Conservation (phyloP, 2,797 vertebrate genomes). For the Eospalax fontanierii region DNA sequence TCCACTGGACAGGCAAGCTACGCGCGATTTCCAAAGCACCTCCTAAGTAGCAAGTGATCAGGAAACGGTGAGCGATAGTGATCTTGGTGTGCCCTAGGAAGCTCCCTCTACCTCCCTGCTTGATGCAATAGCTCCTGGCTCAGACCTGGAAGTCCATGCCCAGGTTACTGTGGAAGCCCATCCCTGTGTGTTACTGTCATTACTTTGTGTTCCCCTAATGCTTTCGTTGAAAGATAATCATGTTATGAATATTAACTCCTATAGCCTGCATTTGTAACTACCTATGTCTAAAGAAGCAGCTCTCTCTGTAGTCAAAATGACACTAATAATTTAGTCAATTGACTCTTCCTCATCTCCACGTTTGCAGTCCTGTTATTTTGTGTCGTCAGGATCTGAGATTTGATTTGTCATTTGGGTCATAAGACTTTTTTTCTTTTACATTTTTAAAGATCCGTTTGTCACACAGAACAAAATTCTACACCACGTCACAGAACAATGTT, state of each 20-base stretch:
- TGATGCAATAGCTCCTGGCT: not conserved
- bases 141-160: not conserved
- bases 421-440: slow-evolving; percentile 38
- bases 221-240: slow-evolving; percentile 80
- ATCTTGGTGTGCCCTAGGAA: not conserved
- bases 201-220: slow-evolving; percentile 77
- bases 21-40: slow-evolving; percentile 58
- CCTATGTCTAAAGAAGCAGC: slow-evolving; percentile 80
- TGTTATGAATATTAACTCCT: slow-evolving; percentile 83
- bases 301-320: slow-evolving; percentile 78
- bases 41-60: slow-evolving; percentile 66
- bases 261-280: slow-evolving; percentile 74
- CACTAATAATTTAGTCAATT: slow-evolving; percentile 83
- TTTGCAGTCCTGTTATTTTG: slow-evolving; percentile 74
- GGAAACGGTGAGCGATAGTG: slow-evolving; percentile 16
- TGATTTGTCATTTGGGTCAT: slow-evolving; percentile 40
- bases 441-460: slow-evolving; percentile 50
- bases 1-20: not conserved
- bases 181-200: slow-evolving; percentile 27
- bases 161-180: not conserved
- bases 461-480: not conserved
- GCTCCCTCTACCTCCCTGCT: not conserved
- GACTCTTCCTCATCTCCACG: slow-evolving; percentile 60
- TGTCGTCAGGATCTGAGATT: slow-evolving; percentile 60
- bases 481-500: not conserved